phyloP scores from a whole-genome alignment of 53 echinoderm and acorn worm genomes.

The Astropecten irregularis region DNA sequence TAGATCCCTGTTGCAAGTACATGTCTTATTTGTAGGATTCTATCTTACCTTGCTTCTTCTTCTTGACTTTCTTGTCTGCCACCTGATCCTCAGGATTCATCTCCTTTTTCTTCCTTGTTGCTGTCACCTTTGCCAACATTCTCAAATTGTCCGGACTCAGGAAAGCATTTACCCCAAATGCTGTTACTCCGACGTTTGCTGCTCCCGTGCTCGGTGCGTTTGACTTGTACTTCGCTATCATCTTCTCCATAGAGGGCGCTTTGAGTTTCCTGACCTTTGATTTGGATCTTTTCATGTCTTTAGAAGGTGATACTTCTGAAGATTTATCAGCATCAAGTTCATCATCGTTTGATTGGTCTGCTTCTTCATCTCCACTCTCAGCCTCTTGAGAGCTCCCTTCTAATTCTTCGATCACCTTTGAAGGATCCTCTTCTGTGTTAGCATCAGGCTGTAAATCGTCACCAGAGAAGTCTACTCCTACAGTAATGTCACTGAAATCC shows the following conservation, averaged over 20 bases:
- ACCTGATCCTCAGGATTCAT: neutral
- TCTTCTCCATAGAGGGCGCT: conserved; percentile 21
- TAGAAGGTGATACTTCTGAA: neutral
- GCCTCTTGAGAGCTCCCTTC: conserved; percentile 46
- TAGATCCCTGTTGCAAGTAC: too few species aligned
- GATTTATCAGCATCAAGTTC: neutral
- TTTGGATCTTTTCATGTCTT: neutral
- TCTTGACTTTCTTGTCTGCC: neutral
- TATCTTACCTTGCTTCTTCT: conserved; percentile 19
- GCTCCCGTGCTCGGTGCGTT: conserved; percentile 15
- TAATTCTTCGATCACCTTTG: neutral
- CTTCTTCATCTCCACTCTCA: conserved; percentile 24
- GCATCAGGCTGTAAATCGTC: conserved; percentile 69
- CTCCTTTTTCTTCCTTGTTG: conserved; percentile 26
- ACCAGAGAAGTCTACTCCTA: conserved; percentile 69
- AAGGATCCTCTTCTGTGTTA: neutral
- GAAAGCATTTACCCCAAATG: conserved; percentile 80
- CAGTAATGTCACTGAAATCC: conserved; percentile 71
- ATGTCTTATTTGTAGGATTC: too few species aligned
- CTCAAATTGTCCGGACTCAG: conserved; percentile 75
- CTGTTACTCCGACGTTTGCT: conserved; percentile 51
- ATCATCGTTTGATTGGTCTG: neutral
- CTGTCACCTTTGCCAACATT: conserved; percentile 58
- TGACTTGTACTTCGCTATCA: conserved; percentile 50
- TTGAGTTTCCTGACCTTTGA: neutral